Evolutionary conservation across 2,113 vertebrate genomes (phyloP), one percentile per base, ranked within the genome.

Genomic region (Manacus vitellinus): DNA sequence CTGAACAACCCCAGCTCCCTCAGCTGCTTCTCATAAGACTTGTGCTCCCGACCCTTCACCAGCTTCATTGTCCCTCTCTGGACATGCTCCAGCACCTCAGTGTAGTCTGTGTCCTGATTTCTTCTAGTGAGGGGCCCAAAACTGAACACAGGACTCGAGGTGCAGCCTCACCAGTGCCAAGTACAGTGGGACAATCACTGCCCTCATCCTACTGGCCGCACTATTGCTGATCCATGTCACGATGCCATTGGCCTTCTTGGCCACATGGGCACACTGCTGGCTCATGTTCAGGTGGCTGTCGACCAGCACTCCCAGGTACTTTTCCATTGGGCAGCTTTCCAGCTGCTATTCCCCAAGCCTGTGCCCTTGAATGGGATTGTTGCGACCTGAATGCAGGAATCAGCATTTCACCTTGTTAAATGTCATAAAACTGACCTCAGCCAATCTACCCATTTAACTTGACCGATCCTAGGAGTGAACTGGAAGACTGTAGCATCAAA

Each of bases 71-170:
- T 23, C 21, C 30, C 22, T 62, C 55, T 43, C 55, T 62, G 47
- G 47, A 33, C 63, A 8, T 9, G 6, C 25, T 76, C 30, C 30
- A 55, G n/a, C n/a, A 3, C 21, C 9, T 70, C 41, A 47, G 2
- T 18, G 5, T 55, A 63, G 27, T 63, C 18, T 63, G 25, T 12
- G 61, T 27, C 27, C 12, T 25, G 28, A 9, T 47, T 68, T 62
- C 9, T 35, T 41, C 12, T 31, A 47, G 41, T 27, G 30, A 76
- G 25, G 8, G 11, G 2, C 39, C 24, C 55, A 68, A n/a, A 76
- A 27, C 16, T 47, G 30, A 23, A 4, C n/a, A 4, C 5, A 22
- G 9, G n/a, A 31, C 24, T 3, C 1, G 5, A 62, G 30, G 21
- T 55, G 24, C 0, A 0, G 24, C n/a, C n/a, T 62, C n/a, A 41